phyloP scores from a whole-genome alignment of 2,888 invertebrate genomes.

The Caenorhabditis angaria region DNA sequence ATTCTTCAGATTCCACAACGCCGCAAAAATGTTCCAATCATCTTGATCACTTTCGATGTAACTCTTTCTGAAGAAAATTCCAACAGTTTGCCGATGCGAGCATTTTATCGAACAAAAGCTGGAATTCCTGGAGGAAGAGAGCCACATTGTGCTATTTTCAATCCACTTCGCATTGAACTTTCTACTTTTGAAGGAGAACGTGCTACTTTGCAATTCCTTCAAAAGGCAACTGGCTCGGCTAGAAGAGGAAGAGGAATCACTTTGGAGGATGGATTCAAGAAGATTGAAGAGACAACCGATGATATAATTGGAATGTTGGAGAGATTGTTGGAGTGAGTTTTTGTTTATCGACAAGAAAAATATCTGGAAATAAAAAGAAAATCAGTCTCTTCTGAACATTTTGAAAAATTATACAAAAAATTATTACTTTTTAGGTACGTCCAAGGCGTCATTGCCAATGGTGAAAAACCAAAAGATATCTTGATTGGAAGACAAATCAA shows the following conservation, averaged over 20 bases:
- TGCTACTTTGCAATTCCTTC: constrained; percentile 74
- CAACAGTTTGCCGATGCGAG: constrained; percentile 90
- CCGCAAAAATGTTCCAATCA: constrained; percentile 72
- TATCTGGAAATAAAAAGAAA: too few relatives aligned
- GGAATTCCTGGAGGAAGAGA: constrained; percentile 90
- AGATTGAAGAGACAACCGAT: constrained; percentile 86
- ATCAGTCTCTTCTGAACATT: too few relatives aligned
- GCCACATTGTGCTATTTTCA: constrained; percentile 88
- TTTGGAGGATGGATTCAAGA: constrained; percentile 77
- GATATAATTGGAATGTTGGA: constrained; percentile 78
- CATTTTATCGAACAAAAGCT: constrained; percentile 89
- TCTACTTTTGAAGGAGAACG: constrained; percentile 89
- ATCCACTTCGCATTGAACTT: constrained; percentile 89
- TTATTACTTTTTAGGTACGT: constrained; percentile 75
- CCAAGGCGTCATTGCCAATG: constrained; percentile 84
- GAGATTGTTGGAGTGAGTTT: constrained; percentile 55
- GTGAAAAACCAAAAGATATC: constrained; percentile 78
- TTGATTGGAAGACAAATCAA: constrained; percentile 89
- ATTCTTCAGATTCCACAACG: constrained; percentile 37
- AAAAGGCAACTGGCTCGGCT: constrained; percentile 71
- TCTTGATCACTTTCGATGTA: constrained; percentile 94
- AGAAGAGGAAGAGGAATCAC: constrained; percentile 77
- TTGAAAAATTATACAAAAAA: too few relatives aligned
- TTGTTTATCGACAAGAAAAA: too few relatives aligned
- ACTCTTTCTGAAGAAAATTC: constrained; percentile 76